A percentile compares a stretch with the other conserved stretches of the same genome.
Conservation (phyloP, 2,888 invertebrate genomes). For the Dryobota labecula region DNA sequence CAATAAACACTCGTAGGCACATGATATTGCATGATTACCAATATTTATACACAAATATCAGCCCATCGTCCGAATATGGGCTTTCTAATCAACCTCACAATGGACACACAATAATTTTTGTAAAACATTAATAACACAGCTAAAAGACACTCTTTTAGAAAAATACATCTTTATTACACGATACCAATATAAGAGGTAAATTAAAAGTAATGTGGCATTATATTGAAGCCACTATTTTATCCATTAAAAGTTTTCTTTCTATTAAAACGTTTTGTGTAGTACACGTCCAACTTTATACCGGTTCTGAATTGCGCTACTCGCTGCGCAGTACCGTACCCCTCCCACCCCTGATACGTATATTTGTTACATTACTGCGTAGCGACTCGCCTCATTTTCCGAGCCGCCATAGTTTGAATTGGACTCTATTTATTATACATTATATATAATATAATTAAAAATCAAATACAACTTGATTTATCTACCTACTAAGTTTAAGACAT, state of each 20-base stretch:
- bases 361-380: too few species aligned
- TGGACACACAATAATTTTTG: constrained; percentile 9
- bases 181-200: constrained; percentile 37
- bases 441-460: constrained; percentile 23
- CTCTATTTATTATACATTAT: too few species aligned
- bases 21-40: constrained; percentile 26
- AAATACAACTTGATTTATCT: constrained; percentile 55
- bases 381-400: too few species aligned
- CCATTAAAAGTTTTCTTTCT: too few species aligned
- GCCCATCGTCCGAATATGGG: not conserved
- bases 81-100: constrained; percentile 18
- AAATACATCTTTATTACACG: constrained; percentile 31
- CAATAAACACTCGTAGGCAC: constrained; percentile 28
- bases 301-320: too few species aligned
- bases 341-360: too few species aligned
- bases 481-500: constrained; percentile 32
- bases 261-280: too few species aligned
- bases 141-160: constrained; percentile 43
- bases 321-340: too few species aligned
- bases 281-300: too few species aligned
- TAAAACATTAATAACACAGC: constrained; percentile 29
- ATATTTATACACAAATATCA: constrained; percentile 15
- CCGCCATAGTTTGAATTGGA: too few species aligned
- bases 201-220: constrained; percentile 16
- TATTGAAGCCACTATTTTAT: too few species aligned